phyloP scores from a whole-genome alignment of 2,888 invertebrate genomes.

The Pseudococcus longispinus region DNA sequence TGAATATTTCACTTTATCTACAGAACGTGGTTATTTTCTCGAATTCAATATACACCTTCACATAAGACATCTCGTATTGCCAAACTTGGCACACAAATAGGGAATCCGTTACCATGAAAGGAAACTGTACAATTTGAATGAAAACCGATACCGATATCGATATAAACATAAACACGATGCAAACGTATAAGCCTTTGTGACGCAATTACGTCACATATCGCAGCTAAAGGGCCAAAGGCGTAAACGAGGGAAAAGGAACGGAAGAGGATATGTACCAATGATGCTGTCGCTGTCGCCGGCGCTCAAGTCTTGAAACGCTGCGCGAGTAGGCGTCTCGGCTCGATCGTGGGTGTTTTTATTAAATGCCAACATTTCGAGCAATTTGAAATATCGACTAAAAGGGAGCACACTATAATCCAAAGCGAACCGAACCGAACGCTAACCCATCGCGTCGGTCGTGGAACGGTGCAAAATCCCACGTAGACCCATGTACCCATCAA shows the following conservation, averaged over 20 bases:
- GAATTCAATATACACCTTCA: too few relatives aligned
- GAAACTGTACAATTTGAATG: background rate
- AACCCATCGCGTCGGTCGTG: background rate
- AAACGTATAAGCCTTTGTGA: background rate
- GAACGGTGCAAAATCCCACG: background rate
- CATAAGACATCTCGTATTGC: too few relatives aligned
- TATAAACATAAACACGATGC: background rate
- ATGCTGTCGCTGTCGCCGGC: background rate
- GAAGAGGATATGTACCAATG: background rate
- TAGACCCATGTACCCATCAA: background rate
- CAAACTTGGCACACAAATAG: too few relatives aligned
- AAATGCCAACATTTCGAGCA: constrained; percentile 15
- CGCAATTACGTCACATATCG: background rate
- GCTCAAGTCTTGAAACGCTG: background rate
- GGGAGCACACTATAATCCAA: background rate
- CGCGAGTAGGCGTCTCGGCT: background rate
- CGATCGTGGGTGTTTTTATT: constrained; percentile 8
- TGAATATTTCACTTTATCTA: too few relatives aligned
- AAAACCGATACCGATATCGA: background rate
- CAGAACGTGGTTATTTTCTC: too few relatives aligned
- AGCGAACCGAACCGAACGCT: background rate
- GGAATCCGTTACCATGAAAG: too few relatives aligned
- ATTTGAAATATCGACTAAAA: constrained; percentile 1
- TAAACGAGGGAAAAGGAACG: background rate
- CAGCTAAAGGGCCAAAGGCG: background rate